These are phyloP conservation scores for Parazoanthus darwini DNA, from an alignment of 92 coral and sea anemone species.

Conservation along the genomic window DNA sequence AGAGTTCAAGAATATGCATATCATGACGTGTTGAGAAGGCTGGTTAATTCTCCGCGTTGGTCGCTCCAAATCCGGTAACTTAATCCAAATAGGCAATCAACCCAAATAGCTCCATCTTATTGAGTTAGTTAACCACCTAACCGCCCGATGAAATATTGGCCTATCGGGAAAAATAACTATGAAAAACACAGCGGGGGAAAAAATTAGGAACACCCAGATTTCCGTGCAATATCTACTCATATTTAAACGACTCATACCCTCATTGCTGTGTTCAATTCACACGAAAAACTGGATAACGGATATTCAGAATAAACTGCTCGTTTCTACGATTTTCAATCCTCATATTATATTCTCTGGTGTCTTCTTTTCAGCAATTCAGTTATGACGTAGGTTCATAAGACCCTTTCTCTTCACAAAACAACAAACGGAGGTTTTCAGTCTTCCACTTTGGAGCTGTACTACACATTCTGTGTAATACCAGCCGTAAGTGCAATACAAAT, in stretches of 20 bases:
- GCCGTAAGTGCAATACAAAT: too few species aligned
- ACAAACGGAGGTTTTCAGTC: too few species aligned
- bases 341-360: background rate
- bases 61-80: conserved; percentile 41
- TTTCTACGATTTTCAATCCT: background rate
- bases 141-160: background rate
- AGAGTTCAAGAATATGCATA: background rate
- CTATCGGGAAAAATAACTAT: background rate
- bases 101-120: conserved; percentile 12
- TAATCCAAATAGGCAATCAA: conserved; percentile 45
- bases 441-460: too few species aligned
- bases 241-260: background rate
- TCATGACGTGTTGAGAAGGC: conserved; percentile 33
- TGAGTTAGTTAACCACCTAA: conserved; percentile 13
- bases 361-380: too few species aligned
- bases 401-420: background rate
- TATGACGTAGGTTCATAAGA: background rate
- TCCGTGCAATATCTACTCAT: background rate
- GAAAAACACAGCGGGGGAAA: conserved; percentile 13
- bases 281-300: background rate
- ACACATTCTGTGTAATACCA: too few species aligned
- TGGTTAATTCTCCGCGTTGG: conserved; percentile 40
- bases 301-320: background rate
- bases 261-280: background rate
- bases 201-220: conserved; percentile 19